Percentiles rank a stretch among this genome's conserved stretches.
phyloP scores from a whole-genome alignment of 2,888 invertebrate species.

The Pemphredon lugubris region DNA sequence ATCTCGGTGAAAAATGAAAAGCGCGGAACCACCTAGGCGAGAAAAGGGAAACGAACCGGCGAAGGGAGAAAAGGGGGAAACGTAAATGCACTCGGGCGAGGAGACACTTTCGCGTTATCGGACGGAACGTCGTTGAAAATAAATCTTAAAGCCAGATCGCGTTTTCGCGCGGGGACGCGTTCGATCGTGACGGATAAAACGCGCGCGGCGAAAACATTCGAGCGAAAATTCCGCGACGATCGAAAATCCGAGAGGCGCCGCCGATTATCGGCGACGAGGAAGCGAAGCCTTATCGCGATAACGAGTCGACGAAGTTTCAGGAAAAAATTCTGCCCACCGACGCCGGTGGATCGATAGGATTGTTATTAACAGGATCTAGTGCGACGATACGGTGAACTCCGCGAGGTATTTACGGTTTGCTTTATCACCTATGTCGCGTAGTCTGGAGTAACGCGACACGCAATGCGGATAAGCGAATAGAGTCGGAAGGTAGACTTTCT shows the following conservation, averaged over 20 bases:
- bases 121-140: slow-evolving; percentile 38
- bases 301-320: background rate
- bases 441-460: background rate
- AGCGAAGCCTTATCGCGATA: slow-evolving; percentile 18
- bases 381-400: background rate
- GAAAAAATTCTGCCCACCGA: slow-evolving; percentile 1
- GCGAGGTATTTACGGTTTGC: background rate
- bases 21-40: slow-evolving; percentile 5
- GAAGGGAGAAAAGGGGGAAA: background rate
- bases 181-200: slow-evolving; percentile 14
- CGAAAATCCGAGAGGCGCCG: slow-evolving; percentile 13
- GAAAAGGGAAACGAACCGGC: slow-evolving; percentile 1
- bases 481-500: background rate
- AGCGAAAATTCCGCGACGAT: no score
- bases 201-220: slow-evolving; percentile 14
- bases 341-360: background rate
- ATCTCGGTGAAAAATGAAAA: slow-evolving; percentile 31
- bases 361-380: slow-evolving; percentile 6
- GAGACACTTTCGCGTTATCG: slow-evolving; percentile 43
- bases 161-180: no score
- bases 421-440: background rate
- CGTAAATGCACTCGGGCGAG: slow-evolving; percentile 34
- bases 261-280: slow-evolving; percentile 28
- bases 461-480: background rate
- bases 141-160: slow-evolving; percentile 39